Evolutionary conservation across 2,113 vertebrate species (phyloP), one percentile per base, ranked within the genome.

Genomic region (Dascyllus trimaculatus): DNA sequence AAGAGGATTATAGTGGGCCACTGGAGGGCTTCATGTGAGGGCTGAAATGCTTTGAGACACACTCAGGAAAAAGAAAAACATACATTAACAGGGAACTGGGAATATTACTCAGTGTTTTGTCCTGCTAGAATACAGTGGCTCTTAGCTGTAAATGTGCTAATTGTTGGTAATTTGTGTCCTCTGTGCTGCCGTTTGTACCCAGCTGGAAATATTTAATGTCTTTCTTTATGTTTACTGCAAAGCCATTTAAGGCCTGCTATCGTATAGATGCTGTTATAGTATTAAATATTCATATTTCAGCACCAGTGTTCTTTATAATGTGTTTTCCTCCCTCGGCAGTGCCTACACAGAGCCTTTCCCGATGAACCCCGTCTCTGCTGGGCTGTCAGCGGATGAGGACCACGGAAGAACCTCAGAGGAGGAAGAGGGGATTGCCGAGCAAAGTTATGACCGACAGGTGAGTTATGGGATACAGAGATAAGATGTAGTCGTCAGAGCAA

Each of bases 311-410:
- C 49, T 59, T 76, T n/a, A 64, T 21, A 4, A 24, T 51, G 11
- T 59, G 5, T 70, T 54, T 63, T 70, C 54, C 15, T 60, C 25
- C 59, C 21, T 92, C 38, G 58, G 11, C 93, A 99, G 98, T 81
- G 96, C 97, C 86, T 98, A 99, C 90, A 98, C 97, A 0, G 98
- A 99, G 90, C 97, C 97, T 32, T 98, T 97, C 91, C 97, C 96
- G 45, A 92, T 97, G 60, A 97, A 95, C 75, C 88, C 95, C 0
- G 67, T 95, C 70, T 93, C 96, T 1, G 84, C 84, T 6, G 85
- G 80, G 45, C 91, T 94, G 4, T 88, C 90, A 38, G 95, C 95
- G 0, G 97, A 99, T 1, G 98, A 98, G 72, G 98, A 99, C 76
- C 95, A 96, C 3, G 94, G 94, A 1, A 96, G 95, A 11, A 98